Conservation (phyloP, 2,113 vertebrate species). For the Maccullochella peelii region DNA sequence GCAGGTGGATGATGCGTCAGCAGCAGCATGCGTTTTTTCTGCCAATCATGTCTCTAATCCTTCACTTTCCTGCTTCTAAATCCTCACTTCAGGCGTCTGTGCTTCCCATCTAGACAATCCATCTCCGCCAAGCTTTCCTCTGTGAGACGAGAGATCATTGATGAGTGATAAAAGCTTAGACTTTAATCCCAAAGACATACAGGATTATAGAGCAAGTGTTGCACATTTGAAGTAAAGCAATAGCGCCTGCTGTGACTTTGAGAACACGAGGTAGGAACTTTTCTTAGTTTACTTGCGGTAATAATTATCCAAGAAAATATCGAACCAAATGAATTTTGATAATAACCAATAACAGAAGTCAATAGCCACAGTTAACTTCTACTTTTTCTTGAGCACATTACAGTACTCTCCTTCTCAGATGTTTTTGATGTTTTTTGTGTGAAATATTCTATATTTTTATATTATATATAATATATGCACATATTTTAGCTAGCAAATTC, state of each 20-base stretch:
- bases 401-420: not conserved
- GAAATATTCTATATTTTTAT: not conserved
- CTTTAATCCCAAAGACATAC: slow-evolving; percentile 68
- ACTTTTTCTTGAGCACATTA: not conserved
- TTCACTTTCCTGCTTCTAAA: slow-evolving; percentile 62
- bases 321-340: not conserved
- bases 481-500: not conserved
- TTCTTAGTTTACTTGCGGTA: not conserved
- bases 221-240: slow-evolving; percentile 43
- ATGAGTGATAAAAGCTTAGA: slow-evolving; percentile 67
- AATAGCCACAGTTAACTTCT: not conserved
- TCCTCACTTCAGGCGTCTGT: slow-evolving; percentile 63
- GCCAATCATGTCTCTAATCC: slow-evolving; percentile 68
- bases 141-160: slow-evolving; percentile 55
- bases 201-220: slow-evolving; percentile 60
- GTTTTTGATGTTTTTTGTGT: not conserved
- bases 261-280: slow-evolving; percentile 10
- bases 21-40: slow-evolving; percentile 46
- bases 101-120: slow-evolving; percentile 62
- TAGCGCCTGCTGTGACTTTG: slow-evolving; percentile 17
- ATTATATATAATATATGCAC: too few relatives aligned
- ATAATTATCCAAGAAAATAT: not conserved
- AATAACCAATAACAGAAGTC: not conserved
- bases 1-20: slow-evolving; percentile 63
- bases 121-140: slow-evolving; percentile 59